phyloP scores from a whole-genome alignment of 2,888 invertebrate genomes.

The Coenonympha glycerion region DNA sequence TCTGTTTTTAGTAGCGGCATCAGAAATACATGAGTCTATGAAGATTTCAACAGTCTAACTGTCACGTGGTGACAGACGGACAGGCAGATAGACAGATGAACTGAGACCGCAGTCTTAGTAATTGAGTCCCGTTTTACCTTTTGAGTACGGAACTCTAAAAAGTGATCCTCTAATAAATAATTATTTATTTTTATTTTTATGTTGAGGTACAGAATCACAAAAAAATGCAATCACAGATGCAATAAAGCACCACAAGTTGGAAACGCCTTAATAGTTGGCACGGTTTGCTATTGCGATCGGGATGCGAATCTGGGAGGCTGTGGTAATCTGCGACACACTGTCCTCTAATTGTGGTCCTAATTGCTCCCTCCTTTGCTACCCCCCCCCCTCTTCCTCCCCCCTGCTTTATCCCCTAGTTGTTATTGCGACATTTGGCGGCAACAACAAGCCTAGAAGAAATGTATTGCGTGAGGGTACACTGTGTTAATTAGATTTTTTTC shows the following conservation, averaged over 20 bases:
- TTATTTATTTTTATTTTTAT: no score
- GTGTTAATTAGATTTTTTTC: slow-evolving; percentile 9
- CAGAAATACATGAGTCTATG: no score
- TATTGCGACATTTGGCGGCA: slow-evolving; percentile 32
- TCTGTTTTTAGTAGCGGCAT: no score
- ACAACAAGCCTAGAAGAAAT: slow-evolving; percentile 27
- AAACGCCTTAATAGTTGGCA: slow-evolving; percentile 70
- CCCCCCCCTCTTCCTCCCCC: slow-evolving; percentile 48
- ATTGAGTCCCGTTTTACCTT: no score
- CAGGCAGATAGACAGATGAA: no score
- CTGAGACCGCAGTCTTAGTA: no score
- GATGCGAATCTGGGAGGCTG: slow-evolving; percentile 59
- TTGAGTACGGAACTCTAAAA: background rate
- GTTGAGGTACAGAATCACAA: no score
- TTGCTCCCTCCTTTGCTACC: slow-evolving; percentile 52
- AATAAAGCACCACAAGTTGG: slow-evolving; percentile 33
- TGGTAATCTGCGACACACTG: slow-evolving; percentile 73
- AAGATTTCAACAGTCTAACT: no score
- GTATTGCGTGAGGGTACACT: slow-evolving; percentile 19
- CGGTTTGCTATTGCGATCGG: slow-evolving; percentile 61
- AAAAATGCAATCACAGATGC: slow-evolving; percentile 5
- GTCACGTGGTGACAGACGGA: no score
- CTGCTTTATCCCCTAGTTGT: slow-evolving; percentile 35
- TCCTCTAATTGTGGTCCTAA: slow-evolving; percentile 75
- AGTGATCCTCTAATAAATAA: no score